These are phyloP conservation scores for Zaprionus taronus DNA, from an alignment of 1,140 invertebrate genomes.

Conservation along the genomic window DNA sequence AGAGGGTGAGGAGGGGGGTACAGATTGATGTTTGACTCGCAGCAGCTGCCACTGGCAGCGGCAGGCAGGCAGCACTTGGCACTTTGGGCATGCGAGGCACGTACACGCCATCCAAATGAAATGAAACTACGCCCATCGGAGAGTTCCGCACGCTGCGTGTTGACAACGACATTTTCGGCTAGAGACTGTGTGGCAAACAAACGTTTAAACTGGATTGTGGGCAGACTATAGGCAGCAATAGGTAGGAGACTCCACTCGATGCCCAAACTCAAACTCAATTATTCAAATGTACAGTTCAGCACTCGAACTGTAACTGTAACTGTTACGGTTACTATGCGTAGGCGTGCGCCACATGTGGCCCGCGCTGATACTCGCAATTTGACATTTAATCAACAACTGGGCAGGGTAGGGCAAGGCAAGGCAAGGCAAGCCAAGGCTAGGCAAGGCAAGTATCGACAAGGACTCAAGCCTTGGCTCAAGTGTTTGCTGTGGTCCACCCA, in stretches of 20 bases:
- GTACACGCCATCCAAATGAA: constrained; percentile 67
- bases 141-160: constrained; percentile 17
- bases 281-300: constrained; percentile 59
- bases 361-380: constrained; percentile 69
- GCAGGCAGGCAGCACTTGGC: constrained; percentile 15
- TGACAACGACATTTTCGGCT: constrained; percentile 32
- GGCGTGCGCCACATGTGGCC: constrained; percentile 55
- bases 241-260: constrained; percentile 13
- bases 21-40: constrained; percentile 65
- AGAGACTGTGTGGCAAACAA: constrained; percentile 64
- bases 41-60: constrained; percentile 21
- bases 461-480: constrained; percentile 45
- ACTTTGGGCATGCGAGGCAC: constrained; percentile 54
- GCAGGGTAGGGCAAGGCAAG: constrained; percentile 17
- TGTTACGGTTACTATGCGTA: constrained; percentile 14
- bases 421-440: no score
- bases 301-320: constrained; percentile 6
- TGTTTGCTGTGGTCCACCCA: constrained; percentile 49
- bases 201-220: constrained; percentile 60
- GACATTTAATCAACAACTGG: constrained; percentile 72
- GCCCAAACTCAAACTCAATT: constrained; percentile 64
- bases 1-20: constrained; percentile 14
- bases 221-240: no score
- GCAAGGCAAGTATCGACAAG: constrained; percentile 5
- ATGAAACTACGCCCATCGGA: constrained; percentile 71